Evolutionary conservation across 2,113 vertebrate genomes (phyloP).

Genomic region (Mohoua ochrocephala): DNA sequence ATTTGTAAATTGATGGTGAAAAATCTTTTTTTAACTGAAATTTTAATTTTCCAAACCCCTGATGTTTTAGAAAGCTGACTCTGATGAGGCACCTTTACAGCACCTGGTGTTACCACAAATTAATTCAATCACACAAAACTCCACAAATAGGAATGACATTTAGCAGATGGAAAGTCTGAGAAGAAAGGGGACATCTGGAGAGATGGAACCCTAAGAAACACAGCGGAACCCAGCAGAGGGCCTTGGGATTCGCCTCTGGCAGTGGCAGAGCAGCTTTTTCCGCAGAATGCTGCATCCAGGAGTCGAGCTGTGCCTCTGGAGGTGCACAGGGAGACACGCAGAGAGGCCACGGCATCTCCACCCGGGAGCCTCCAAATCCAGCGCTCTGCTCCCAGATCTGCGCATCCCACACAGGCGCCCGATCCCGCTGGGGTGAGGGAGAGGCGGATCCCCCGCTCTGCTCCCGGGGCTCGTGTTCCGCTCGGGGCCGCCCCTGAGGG

Average conservation of each 20-base stretch:
- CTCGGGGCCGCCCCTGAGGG: neutral
- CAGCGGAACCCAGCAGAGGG: too few relatives aligned
- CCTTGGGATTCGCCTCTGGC: neutral
- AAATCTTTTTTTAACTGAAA: neutral
- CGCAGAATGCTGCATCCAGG: rapidly evolving
- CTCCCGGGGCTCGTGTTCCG: neutral
- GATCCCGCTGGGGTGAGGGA: rapidly evolving
- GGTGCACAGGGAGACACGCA: rapidly evolving
- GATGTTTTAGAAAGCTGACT: neutral
- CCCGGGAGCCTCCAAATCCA: rapidly evolving
- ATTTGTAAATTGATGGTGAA: neutral
- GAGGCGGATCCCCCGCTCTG: neutral
- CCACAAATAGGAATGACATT: neutral
- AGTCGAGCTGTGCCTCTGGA: neutral
- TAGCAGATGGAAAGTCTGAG: too few relatives aligned
- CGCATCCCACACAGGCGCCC: rapidly evolving
- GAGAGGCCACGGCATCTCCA: rapidly evolving
- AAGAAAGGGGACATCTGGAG: rapidly evolving
- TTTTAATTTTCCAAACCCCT: neutral
- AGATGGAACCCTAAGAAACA: rapidly evolving
- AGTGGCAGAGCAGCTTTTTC: neutral
- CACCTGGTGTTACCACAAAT: neutral
- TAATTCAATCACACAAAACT: neutral
- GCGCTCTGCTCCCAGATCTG: neutral
- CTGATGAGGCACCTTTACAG: rapidly evolving